A percentile compares a stretch with the other conserved stretches of the same genome.
Evolutionary conservation across 2,888 invertebrate genomes (phyloP).

Genomic region (Apamea epomidion): DNA sequence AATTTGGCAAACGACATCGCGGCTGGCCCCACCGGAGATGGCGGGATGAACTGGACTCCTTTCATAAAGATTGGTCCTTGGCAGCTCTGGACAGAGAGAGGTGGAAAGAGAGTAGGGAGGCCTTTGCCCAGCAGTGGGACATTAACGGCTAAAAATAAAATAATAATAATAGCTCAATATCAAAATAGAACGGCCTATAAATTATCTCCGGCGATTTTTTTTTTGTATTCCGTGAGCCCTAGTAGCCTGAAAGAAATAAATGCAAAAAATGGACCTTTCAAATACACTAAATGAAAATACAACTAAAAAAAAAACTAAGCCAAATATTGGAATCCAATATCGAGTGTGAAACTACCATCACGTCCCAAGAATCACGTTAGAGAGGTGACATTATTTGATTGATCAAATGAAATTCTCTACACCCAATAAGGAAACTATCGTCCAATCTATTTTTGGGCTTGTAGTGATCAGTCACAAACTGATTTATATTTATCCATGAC

Average conservation of each 20-base stretch:
- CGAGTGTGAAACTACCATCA: not conserved
- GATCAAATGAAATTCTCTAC: constrained; percentile 40
- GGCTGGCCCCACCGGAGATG: too few species aligned
- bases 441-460: not conserved
- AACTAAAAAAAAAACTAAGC: not conserved
- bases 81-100: too few species aligned
- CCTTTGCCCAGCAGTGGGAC: too few species aligned
- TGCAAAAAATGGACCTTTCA: not conserved
- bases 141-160: too few species aligned
- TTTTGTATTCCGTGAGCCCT: not conserved
- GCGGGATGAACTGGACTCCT: too few species aligned
- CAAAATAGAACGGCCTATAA: not conserved
- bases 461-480: not conserved
- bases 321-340: constrained; percentile 4
- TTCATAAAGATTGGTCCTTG: too few species aligned
- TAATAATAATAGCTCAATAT: too few species aligned
- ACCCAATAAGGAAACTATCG: constrained; percentile 25
- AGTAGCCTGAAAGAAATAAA: not conserved
- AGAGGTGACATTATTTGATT: constrained; percentile 52
- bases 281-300: not conserved
- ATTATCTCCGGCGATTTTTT: not conserved
- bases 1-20: too few species aligned
- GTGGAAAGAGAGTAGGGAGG: too few species aligned
- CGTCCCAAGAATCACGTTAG: constrained; percentile 32
- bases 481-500: not conserved